These are phyloP conservation scores for Artibeus lituratus DNA, from an alignment of 2,797 vertebrate genomes.

Conservation along the genomic window DNA sequence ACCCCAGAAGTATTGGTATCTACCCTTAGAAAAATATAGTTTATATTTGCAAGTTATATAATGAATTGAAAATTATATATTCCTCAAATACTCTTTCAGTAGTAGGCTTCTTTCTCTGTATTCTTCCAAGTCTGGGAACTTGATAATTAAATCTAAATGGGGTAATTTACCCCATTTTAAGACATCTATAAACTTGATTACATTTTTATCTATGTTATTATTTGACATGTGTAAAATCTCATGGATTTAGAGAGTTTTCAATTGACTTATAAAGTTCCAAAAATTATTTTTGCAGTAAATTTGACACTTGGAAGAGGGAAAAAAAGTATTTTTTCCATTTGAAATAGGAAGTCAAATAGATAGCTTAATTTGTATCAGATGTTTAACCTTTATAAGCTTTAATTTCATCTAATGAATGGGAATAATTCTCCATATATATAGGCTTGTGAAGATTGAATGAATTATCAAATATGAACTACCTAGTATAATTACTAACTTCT, in stretches of 20 bases:
- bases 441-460: neutral
- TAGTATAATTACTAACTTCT: neutral
- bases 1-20: neutral
- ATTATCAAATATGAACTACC: neutral
- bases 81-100: neutral
- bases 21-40: neutral
- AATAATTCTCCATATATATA: neutral
- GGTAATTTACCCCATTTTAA: neutral
- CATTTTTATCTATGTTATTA: constrained; percentile 9
- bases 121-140: neutral
- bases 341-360: neutral
- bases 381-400: neutral
- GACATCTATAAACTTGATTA: neutral
- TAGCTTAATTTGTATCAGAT: neutral
- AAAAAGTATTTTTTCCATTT: neutral
- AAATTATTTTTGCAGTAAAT: constrained; percentile 38
- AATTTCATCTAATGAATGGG: neutral
- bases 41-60: constrained; percentile 11
- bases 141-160: constrained; percentile 22
- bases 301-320: neutral
- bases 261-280: neutral
- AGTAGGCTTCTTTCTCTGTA: neutral
- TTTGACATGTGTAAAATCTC: neutral
- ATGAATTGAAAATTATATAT: neutral
- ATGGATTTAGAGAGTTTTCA: neutral